phyloP scores from a whole-genome alignment of 2,888 invertebrate genomes.

The Chloroclystis v-ata region DNA sequence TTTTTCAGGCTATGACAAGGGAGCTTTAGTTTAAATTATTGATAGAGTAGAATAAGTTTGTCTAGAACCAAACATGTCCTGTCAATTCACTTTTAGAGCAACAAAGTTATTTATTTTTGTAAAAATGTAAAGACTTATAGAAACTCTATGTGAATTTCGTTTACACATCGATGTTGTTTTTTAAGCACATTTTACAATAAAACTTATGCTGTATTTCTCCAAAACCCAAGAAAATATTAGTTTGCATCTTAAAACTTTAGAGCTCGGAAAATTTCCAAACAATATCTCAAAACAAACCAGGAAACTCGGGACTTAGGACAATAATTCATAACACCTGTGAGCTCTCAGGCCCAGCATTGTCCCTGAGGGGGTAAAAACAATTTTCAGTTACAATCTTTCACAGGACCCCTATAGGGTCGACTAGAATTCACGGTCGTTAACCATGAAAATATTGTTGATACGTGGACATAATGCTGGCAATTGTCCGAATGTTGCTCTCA shows the following conservation, averaged over 20 bases:
- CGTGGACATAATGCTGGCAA: slow-evolving; percentile 46
- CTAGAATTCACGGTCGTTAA: slow-evolving; percentile 55
- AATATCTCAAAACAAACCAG: slow-evolving; percentile 56
- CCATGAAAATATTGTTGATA: slow-evolving; percentile 60
- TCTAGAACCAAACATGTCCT: no score
- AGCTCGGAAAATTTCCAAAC: slow-evolving; percentile 21
- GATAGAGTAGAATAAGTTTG: no score
- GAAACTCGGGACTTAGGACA: slow-evolving; percentile 30
- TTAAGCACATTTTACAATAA: no score
- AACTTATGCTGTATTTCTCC: no score
- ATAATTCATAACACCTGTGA: slow-evolving; percentile 67
- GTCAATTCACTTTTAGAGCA: no score
- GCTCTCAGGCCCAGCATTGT: slow-evolving; percentile 49
- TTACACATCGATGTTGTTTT: no score
- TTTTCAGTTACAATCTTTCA: slow-evolving; percentile 60
- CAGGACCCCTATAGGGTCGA: slow-evolving; percentile 38
- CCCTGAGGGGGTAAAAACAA: slow-evolving; percentile 59
- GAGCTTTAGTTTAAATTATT: no score
- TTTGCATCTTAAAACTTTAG: background rate
- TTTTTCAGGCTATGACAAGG: no score
- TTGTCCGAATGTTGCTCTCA: slow-evolving; percentile 22
- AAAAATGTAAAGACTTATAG: no score
- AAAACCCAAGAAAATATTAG: background rate
- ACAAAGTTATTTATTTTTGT: no score
- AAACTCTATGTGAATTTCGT: no score